Evolutionary conservation across 2,797 vertebrate genomes (phyloP).

Genomic region (Vultur gryphus): DNA sequence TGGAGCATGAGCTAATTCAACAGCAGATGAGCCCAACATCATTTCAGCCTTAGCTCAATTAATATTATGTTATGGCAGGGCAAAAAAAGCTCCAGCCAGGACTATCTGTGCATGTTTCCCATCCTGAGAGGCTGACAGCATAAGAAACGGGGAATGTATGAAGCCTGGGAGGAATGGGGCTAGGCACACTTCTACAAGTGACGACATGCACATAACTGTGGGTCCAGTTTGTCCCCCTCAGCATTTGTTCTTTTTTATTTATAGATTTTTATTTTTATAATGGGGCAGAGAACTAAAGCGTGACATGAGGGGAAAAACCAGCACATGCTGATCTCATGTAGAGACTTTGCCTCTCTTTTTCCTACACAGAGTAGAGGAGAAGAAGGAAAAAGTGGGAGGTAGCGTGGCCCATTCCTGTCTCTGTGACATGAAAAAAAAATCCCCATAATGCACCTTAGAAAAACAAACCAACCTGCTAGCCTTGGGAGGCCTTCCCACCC

Average conservation of each 20-base stretch:
- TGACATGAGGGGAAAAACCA: constrained; percentile 41
- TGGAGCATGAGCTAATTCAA: not conserved
- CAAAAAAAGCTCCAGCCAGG: not conserved
- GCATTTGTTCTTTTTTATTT: constrained; percentile 67
- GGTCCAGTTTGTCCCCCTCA: constrained; percentile 44
- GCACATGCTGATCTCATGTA: constrained; percentile 30
- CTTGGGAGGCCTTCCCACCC: constrained; percentile 23
- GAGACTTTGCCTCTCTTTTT: not conserved
- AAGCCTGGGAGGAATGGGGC: constrained; percentile 60
- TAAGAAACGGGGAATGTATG: constrained; percentile 12
- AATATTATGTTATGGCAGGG: not conserved
- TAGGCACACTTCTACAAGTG: constrained; percentile 41
- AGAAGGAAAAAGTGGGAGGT: constrained; percentile 12
- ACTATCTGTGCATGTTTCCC: not conserved
- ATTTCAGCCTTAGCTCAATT: not conserved
- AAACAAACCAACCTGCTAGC: constrained; percentile 47
- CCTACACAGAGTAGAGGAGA: not conserved
- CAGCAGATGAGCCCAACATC: not conserved
- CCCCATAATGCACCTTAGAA: constrained; percentile 15
- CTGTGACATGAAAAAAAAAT: not conserved
- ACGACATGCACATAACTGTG: constrained; percentile 46
- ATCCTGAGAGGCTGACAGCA: not conserved
- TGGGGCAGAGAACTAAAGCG: constrained; percentile 7
- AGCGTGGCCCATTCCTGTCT: not conserved
- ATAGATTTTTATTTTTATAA: constrained; percentile 66